Percentiles rank a stretch among this genome's conserved stretches.
phyloP scores from a whole-genome alignment of 2,888 invertebrate genomes.

The Leptarthrus brevirostris region DNA sequence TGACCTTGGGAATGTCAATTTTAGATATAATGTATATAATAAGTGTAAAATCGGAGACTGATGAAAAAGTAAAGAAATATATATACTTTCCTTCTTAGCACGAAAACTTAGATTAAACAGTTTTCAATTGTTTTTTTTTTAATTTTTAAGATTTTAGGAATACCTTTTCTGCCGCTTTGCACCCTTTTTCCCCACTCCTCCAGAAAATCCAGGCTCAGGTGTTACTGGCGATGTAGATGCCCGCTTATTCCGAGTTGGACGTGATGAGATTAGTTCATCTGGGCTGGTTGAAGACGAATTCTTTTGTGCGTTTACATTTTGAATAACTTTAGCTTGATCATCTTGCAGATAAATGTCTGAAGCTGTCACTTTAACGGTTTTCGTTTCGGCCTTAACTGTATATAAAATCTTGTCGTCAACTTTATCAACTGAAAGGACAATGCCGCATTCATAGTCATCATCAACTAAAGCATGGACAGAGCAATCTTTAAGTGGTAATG shows the following conservation, averaged over 20 bases:
- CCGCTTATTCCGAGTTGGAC: slow-evolving; percentile 56
- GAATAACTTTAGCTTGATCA: slow-evolving; percentile 69
- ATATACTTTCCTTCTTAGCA: slow-evolving; percentile 28
- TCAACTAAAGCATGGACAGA: slow-evolving; percentile 71
- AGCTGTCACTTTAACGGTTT: slow-evolving; percentile 69
- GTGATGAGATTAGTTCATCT: slow-evolving; percentile 16
- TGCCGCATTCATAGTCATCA: slow-evolving; percentile 70
- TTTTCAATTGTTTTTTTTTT: slow-evolving; percentile 45
- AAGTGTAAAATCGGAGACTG: slow-evolving; percentile 29
- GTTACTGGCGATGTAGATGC: slow-evolving; percentile 54
- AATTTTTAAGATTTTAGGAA: slow-evolving; percentile 55
- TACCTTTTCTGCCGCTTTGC: slow-evolving; percentile 58
- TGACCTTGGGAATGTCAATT: slow-evolving; percentile 4
- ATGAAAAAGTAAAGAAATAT: slow-evolving; percentile 35
- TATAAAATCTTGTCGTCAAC: slow-evolving; percentile 61
- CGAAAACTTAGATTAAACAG: slow-evolving; percentile 41
- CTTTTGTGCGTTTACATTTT: slow-evolving; percentile 61
- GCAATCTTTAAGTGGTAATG: slow-evolving; percentile 69
- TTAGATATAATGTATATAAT: slow-evolving; percentile 1
- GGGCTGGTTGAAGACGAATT: slow-evolving; percentile 1
- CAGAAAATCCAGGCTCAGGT: slow-evolving; percentile 58
- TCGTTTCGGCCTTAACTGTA: slow-evolving; percentile 60
- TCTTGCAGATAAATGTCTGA: slow-evolving; percentile 71
- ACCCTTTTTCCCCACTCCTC: slow-evolving; percentile 54
- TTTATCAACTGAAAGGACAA: slow-evolving; percentile 67